Percentiles rank a stretch among this genome's conserved stretches.
These are phyloP conservation scores for Thunnus maccoyii DNA, from an alignment of 2,113 vertebrate species.

Conservation along the genomic window DNA sequence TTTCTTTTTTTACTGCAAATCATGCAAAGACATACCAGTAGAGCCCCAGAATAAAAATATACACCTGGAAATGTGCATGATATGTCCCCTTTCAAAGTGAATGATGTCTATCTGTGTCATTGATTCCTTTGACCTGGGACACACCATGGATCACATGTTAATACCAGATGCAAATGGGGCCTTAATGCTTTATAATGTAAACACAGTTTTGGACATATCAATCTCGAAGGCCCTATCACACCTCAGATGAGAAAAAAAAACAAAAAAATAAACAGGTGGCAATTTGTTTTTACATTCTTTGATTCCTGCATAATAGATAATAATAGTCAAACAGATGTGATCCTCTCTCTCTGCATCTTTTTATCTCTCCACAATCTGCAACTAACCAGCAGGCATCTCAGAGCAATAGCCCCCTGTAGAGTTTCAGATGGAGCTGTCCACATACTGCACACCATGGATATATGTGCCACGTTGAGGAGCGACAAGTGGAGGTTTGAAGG, in stretches of 20 bases:
- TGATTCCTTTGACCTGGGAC: too few species aligned
- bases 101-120: too few species aligned
- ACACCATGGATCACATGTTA: too few species aligned
- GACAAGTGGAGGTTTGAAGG: slow-evolving; percentile 17
- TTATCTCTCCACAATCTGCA: slow-evolving; percentile 4
- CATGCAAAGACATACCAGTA: too few species aligned
- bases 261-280: neutral
- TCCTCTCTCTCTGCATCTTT: neutral
- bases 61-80: too few species aligned
- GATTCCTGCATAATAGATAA: slow-evolving; percentile 26
- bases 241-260: neutral
- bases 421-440: slow-evolving; percentile 58
- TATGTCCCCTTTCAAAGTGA: too few species aligned
- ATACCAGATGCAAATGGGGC: too few species aligned
- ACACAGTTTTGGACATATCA: too few species aligned
- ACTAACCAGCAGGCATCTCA: slow-evolving; percentile 23
- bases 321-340: slow-evolving; percentile 23
- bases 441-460: slow-evolving; percentile 21
- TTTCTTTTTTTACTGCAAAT: too few species aligned
- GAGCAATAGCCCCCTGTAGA: slow-evolving; percentile 46
- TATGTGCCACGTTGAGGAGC: slow-evolving; percentile 5
- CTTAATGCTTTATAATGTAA: too few species aligned
- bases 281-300: slow-evolving; percentile 16
- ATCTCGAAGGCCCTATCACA: neutral
- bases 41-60: too few species aligned